A percentile compares a stretch with the other conserved stretches of the same genome.
These are phyloP conservation scores for Heteronetta atricapilla DNA, from an alignment of 2,113 vertebrate genomes.

Conservation along the genomic window DNA sequence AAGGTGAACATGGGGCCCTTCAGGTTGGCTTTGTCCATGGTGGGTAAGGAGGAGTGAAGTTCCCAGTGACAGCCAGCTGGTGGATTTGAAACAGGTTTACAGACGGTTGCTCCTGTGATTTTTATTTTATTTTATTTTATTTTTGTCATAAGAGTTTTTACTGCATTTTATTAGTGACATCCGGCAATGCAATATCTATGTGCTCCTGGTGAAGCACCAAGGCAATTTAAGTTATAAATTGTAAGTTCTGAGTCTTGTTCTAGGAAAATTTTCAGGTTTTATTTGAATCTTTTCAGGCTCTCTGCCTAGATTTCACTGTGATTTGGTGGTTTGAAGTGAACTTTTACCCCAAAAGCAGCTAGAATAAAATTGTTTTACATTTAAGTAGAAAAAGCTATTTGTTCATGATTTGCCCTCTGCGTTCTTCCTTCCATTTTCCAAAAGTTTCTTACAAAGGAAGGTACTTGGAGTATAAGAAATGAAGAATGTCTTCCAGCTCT, in stretches of 20 bases:
- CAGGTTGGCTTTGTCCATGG: neutral
- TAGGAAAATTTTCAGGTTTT: neutral
- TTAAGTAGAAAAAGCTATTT: neutral
- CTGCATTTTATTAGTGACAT: neutral
- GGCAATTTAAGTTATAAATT: neutral
- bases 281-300: neutral
- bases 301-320: neutral
- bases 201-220: too few species aligned
- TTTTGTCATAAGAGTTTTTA: neutral
- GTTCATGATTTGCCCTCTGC: neutral
- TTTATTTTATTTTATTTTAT: too few species aligned
- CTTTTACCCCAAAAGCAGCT: neutral
- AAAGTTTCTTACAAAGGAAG: neutral
- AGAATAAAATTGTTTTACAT: neutral
- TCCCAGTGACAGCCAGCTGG: neutral
- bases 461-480: neutral
- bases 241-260: fast-evolving
- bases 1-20: neutral
- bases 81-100: neutral
- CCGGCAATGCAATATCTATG: fast-evolving
- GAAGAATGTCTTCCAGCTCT: neutral
- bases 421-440: neutral
- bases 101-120: neutral
- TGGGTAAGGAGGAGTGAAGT: neutral
- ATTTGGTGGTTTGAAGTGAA: neutral